phyloP scores from a whole-genome alignment of 2,113 vertebrate genomes.

The Takifugu bimaculatus region DNA sequence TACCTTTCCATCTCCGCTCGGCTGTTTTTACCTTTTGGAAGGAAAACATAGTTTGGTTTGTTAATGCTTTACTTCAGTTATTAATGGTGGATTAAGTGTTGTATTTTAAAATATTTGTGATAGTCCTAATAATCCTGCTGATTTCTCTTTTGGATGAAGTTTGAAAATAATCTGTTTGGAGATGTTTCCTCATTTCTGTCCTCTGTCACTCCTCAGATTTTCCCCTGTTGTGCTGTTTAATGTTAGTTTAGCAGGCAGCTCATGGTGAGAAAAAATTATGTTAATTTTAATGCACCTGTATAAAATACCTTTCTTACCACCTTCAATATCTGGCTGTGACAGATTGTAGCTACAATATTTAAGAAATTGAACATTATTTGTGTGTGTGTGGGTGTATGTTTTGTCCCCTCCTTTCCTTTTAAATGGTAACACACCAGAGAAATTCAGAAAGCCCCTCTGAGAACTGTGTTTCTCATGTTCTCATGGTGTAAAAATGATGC shows the following conservation, averaged over 20 bases:
- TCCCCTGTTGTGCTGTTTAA: no score
- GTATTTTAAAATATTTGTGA: no score
- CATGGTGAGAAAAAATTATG: constrained; percentile 10
- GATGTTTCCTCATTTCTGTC: no score
- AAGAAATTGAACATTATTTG: constrained; percentile 26
- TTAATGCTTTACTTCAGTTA: no score
- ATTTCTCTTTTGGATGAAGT: no score
- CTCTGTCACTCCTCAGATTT: no score
- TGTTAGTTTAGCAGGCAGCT: constrained; percentile 5
- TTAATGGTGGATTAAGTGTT: no score
- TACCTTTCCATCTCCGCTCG: background rate
- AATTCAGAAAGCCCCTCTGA: constrained; percentile 67
- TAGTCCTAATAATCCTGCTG: no score
- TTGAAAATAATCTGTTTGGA: no score
- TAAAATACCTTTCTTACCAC: constrained; percentile 46
- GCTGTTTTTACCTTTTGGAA: background rate
- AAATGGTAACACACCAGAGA: constrained; percentile 63
- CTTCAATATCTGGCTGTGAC: constrained; percentile 33
- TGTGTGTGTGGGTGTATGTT: constrained; percentile 7
- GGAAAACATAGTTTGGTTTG: no score
- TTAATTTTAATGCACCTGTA: constrained; percentile 25
- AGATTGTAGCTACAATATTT: constrained; percentile 48
- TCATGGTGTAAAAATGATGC: constrained; percentile 69
- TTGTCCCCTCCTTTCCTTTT: constrained; percentile 26
- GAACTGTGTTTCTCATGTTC: constrained; percentile 70